Conservation (phyloP, 2,113 vertebrate species). For the Aphyosemion australe region DNA sequence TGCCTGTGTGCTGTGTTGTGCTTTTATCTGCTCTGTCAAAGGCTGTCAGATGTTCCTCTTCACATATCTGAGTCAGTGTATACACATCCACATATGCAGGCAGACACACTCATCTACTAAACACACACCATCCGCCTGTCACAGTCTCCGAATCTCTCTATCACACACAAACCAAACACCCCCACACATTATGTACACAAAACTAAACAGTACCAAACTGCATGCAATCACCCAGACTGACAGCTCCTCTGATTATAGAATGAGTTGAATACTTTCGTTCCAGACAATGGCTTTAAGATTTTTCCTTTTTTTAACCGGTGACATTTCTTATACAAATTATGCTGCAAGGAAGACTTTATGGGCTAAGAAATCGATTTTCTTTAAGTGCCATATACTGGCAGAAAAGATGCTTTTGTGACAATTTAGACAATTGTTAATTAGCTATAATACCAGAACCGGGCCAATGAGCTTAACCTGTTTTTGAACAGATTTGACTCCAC, state of each 20-base stretch:
- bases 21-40: conserved; percentile 37
- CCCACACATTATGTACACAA: conserved; percentile 33
- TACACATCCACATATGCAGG: conserved; percentile 23
- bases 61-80: conserved; percentile 41
- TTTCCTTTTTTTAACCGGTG: conserved; percentile 23
- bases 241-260: conserved; percentile 41
- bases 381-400: conserved; percentile 27
- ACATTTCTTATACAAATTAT: conserved; percentile 29
- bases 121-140: conserved; percentile 38
- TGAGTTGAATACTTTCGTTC: conserved; percentile 23
- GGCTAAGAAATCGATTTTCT: conserved; percentile 28
- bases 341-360: conserved; percentile 22
- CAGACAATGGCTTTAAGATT: conserved; percentile 42
- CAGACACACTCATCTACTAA: conserved; percentile 15
- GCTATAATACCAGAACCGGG: no score
- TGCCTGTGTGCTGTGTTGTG: neutral
- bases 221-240: conserved; percentile 30
- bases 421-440: conserved; percentile 41
- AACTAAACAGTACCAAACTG: conserved; percentile 24
- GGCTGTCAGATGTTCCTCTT: conserved; percentile 34
- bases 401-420: conserved; percentile 36
- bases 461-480: no score
- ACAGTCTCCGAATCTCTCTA: conserved; percentile 23
- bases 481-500: no score
- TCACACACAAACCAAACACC: conserved; percentile 6